These are phyloP conservation scores for Lithobates sylvaticus DNA, from an alignment of 2,797 vertebrate species.

Conservation along the genomic window DNA sequence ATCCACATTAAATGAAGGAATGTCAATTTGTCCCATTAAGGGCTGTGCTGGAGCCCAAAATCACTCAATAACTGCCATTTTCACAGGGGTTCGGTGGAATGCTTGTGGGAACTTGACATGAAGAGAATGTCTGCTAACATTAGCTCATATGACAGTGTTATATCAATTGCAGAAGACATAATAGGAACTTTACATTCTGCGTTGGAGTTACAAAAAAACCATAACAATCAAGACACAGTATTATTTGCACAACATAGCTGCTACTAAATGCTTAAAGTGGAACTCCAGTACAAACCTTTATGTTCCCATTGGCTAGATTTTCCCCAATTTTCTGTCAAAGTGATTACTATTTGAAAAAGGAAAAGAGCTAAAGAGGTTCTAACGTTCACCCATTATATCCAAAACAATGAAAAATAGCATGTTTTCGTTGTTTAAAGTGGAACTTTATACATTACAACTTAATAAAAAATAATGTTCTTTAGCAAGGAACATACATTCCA, in stretches of 20 bases:
- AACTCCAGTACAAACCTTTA: no score
- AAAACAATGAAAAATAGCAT: no score
- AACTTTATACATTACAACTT: no score
- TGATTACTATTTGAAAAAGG: no score
- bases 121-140: neutral
- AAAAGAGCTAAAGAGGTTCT: no score
- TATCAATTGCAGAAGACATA: neutral
- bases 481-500: no score
- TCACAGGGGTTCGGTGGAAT: neutral
- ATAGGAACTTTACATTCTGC: neutral
- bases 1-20: conserved; percentile 28
- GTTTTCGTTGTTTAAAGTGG: no score
- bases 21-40: conserved; percentile 32
- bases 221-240: neutral
- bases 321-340: no score
- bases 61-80: neutral
- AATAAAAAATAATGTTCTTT: no score
- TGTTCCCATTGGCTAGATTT: no score
- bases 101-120: neutral
- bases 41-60: conserved; percentile 10
- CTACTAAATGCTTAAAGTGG: no score
- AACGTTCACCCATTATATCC: no score
- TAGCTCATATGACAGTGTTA: neutral
- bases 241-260: neutral
- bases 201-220: neutral